A percentile compares a stretch with the other conserved stretches of the same genome.
These are phyloP conservation scores for Drosophila pseudotakahashii DNA, from an alignment of 2,888 invertebrate genomes.

Conservation along the genomic window DNA sequence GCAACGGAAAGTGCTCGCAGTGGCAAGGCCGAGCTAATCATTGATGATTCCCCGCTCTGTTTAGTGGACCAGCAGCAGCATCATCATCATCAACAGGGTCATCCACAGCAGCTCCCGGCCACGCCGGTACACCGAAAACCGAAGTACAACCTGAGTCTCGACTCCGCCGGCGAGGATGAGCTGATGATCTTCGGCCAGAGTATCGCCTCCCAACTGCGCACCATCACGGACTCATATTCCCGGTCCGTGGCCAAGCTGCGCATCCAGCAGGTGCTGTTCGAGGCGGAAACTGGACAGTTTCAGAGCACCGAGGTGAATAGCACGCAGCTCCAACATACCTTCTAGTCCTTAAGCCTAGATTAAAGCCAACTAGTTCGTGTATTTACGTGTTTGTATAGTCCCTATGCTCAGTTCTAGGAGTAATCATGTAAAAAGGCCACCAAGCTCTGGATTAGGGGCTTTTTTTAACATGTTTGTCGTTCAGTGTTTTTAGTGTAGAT, in stretches of 20 bases:
- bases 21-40: constrained; percentile 49
- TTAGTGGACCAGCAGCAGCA: constrained; percentile 39
- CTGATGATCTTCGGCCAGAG: constrained; percentile 73
- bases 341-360: constrained; percentile 14
- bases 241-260: constrained; percentile 80
- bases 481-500: constrained; percentile 1
- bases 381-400: neutral
- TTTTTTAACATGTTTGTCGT: neutral
- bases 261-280: constrained; percentile 80
- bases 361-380: neutral
- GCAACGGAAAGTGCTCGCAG: constrained; percentile 4
- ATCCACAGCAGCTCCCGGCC: constrained; percentile 31
- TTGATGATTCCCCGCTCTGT: constrained; percentile 54
- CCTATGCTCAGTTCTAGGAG: neutral
- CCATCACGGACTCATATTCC: constrained; percentile 73
- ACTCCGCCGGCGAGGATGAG: constrained; percentile 62
- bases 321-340: constrained; percentile 19
- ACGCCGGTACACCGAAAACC: constrained; percentile 22
- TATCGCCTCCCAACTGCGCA: constrained; percentile 75
- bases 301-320: constrained; percentile 40
- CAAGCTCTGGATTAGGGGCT: neutral
- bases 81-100: constrained; percentile 21
- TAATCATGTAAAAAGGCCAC: neutral
- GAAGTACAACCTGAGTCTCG: constrained; percentile 13
- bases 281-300: constrained; percentile 79